Conservation (phyloP, 2,888 invertebrate species). For the Tyria jacobaeae region DNA sequence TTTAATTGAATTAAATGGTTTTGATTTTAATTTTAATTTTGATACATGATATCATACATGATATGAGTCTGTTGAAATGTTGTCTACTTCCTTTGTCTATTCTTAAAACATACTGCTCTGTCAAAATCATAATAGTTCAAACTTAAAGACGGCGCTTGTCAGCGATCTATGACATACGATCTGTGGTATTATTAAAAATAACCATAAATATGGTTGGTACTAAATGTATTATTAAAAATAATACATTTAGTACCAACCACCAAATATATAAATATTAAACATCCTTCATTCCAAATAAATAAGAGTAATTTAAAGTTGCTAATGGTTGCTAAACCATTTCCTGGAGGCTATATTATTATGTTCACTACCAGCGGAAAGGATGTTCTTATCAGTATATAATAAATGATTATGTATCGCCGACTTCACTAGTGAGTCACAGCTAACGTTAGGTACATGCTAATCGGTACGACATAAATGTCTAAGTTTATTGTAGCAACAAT, state of each 20-base stretch:
- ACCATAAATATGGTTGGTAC: no score
- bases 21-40: no score
- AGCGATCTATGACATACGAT: no score
- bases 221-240: no score
- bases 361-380: constrained; percentile 25
- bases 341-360: constrained; percentile 35
- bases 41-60: no score
- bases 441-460: constrained; percentile 44
- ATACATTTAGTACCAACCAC: not conserved
- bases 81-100: no score
- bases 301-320: constrained; percentile 19
- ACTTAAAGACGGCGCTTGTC: no score
- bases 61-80: no score
- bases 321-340: constrained; percentile 23
- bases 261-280: constrained; percentile 5
- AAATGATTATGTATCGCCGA: not conserved
- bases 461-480: constrained; percentile 32
- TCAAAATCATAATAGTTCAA: no score
- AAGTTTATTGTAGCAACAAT: constrained; percentile 38
- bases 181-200: no score
- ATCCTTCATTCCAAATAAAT: constrained; percentile 13
- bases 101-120: no score
- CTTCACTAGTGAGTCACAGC: constrained; percentile 2
- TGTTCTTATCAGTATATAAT: constrained; percentile 31
- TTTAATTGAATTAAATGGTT: no score